These are phyloP conservation scores for Oenanthe melanoleuca DNA, from an alignment of 2,113 vertebrate genomes.

Conservation along the genomic window DNA sequence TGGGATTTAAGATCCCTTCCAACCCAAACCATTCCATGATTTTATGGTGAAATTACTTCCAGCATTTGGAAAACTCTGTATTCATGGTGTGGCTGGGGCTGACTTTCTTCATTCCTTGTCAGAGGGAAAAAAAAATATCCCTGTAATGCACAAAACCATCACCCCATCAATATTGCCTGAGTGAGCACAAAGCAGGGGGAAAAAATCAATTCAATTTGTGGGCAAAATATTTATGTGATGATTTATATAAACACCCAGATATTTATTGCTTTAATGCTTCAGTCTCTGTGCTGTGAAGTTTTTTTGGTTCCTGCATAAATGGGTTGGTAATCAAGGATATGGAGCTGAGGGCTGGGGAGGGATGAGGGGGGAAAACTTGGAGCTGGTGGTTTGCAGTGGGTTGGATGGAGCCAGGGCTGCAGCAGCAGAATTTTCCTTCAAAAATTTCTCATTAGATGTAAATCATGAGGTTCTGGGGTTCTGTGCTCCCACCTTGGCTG, in stretches of 20 bases:
- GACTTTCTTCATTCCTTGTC: background rate
- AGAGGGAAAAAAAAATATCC: background rate
- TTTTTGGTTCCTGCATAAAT: background rate
- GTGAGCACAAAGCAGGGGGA: background rate
- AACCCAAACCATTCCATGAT: background rate
- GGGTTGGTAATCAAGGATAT: background rate
- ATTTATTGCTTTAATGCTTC: background rate
- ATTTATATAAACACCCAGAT: background rate
- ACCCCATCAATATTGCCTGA: background rate
- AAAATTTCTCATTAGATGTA: rapidly evolving
- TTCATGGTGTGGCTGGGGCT: background rate
- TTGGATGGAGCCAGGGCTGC: background rate
- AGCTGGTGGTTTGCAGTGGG: background rate
- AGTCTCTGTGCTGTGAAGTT: background rate
- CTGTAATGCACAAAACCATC: background rate
- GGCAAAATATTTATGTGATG: background rate
- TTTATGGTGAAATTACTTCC: background rate
- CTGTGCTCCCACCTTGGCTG: background rate
- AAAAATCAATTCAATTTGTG: background rate
- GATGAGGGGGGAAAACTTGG: background rate
- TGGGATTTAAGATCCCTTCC: background rate
- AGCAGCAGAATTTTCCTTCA: background rate
- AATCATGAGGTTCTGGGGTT: background rate
- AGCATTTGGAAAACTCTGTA: background rate
- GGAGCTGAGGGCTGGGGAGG: background rate